phyloP scores from a whole-genome alignment of 2,113 vertebrate species.

The Dolichallabes microphthalmus region DNA sequence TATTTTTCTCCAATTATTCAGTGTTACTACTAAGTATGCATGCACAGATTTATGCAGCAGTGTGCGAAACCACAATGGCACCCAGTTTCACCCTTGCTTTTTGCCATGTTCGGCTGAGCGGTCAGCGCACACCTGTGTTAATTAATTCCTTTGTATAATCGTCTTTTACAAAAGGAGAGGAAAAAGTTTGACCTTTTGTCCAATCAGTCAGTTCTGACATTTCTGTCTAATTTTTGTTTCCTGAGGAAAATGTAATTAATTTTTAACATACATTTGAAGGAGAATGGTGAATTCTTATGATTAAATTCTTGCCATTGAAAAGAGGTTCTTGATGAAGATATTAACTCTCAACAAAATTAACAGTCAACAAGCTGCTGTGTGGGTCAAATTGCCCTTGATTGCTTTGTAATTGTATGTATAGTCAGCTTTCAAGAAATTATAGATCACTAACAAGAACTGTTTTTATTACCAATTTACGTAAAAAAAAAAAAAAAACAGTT shows the following conservation, averaged over 20 bases:
- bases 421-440: neutral
- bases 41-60: neutral
- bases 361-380: neutral
- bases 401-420: neutral
- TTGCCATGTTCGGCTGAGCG: neutral
- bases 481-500: neutral
- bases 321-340: neutral
- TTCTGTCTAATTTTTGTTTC: neutral
- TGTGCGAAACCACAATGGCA: neutral
- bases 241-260: conserved; percentile 11
- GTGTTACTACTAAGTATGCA: neutral
- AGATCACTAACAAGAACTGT: neutral
- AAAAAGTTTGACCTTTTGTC: conserved; percentile 16
- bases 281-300: neutral
- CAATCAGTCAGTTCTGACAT: neutral
- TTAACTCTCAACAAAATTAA: neutral
- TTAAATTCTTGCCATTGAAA: neutral
- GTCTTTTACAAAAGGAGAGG: conserved; percentile 16
- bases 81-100: neutral
- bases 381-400: conserved; percentile 8
- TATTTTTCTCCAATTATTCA: neutral
- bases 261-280: neutral
- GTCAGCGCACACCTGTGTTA: neutral
- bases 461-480: neutral
- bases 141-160: conserved; percentile 19